Base-by-base conservation (phyloP, 23 tunicate species). In the Pegea sp. region DNA sequence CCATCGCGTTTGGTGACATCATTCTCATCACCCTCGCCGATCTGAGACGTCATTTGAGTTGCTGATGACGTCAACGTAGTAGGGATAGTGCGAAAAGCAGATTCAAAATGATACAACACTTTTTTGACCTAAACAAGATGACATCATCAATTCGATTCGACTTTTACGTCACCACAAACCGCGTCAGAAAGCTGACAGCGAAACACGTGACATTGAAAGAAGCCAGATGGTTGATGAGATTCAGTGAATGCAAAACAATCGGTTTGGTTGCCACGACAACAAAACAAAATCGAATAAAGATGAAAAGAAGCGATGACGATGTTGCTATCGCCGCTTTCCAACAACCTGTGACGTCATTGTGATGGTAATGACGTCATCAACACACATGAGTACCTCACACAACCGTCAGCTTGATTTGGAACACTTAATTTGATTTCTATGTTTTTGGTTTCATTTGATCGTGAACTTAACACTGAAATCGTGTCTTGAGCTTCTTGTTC, bases 191-290 rank as follows among this genome's bases (percentile, higher is more conserved):
- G 42, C 3, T 86, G 68, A 54, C 96, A 86, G 56, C 81, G 33
- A 43, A 86, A 69, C 5, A 86, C 96, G 27, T 86, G 96, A 50
- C 96, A 86, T 31, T 74, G 86, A 31, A 68, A 86, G 3, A 67
- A 63, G 28, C 70, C 77, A 13, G 96, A 68, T 0, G 33, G n/a
- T 32, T 74, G 67, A 27, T 49, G 72, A 19, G 76, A 34, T 60
- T 86, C 96, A 20, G 74, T 74, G 62, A 86, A 86, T 4, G 77
- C 77, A 48, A 86, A 74, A 33, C 96, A 86, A 44, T 74, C 96
- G 16, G 56, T 38, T 52, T 74, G 77, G 28, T 28, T 32, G 0
- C 84, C 86, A 18, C 86, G 70, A 22, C 58, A 62, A 33, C 86
- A 74, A 42, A 72, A 64, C 48, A 86, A 42, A 20, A 81, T 71